Conservation (phyloP, 2,888 invertebrate species). For the Autographa pulchrina region DNA sequence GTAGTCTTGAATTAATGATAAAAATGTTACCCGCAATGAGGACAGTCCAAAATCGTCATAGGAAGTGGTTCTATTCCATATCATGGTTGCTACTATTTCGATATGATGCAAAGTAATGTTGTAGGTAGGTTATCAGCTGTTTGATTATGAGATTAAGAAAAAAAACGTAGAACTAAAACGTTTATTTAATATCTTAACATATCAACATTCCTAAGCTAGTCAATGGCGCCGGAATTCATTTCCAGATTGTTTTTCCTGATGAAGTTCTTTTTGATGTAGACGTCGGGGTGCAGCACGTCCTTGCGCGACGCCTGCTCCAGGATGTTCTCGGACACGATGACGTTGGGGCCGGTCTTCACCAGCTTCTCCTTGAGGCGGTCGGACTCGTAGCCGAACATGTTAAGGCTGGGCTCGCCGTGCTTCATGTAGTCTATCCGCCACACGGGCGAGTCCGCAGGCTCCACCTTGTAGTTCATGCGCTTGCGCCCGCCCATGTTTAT, state of each 20-base stretch:
- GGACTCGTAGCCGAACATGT: constrained; percentile 67
- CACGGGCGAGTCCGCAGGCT: constrained; percentile 71
- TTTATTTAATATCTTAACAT: constrained; percentile 31
- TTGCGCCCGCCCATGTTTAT: constrained; percentile 53
- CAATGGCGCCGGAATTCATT: constrained; percentile 63
- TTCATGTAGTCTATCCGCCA: constrained; percentile 85
- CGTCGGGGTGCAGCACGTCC: constrained; percentile 79
- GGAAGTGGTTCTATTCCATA: too few relatives aligned
- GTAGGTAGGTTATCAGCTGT: neutral
- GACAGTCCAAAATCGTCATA: too few relatives aligned
- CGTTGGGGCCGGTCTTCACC: constrained; percentile 71
- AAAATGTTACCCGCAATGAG: too few relatives aligned
- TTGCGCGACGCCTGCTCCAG: constrained; percentile 67
- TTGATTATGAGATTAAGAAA: neutral
- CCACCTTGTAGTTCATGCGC: constrained; percentile 63
- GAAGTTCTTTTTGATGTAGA: constrained; percentile 81
- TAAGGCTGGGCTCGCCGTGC: constrained; percentile 78
- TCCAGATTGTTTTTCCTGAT: constrained; percentile 63
- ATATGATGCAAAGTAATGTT: too few relatives aligned
- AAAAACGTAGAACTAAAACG: neutral
- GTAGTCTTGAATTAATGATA: too few relatives aligned
- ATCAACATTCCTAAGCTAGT: constrained; percentile 14
- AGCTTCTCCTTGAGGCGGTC: constrained; percentile 72
- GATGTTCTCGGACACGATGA: constrained; percentile 67
- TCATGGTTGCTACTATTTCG: too few relatives aligned